Evolutionary conservation across 2,113 vertebrate genomes (phyloP).

Genomic region (Nestor notabilis): DNA sequence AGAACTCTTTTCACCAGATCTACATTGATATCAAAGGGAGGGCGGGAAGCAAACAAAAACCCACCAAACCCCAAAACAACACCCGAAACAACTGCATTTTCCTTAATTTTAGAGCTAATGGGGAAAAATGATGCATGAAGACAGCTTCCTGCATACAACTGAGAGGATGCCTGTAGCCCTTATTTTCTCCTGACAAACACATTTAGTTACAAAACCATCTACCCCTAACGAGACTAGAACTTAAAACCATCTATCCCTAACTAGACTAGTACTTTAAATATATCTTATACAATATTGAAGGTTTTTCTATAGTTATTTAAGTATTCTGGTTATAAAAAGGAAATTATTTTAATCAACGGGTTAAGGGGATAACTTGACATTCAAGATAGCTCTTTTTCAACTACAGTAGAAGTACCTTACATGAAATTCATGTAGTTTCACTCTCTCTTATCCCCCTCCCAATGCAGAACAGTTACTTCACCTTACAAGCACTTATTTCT

Average conservation of each 20-base stretch:
- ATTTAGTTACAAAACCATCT: background rate
- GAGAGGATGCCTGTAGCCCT: background rate
- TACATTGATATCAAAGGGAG: background rate
- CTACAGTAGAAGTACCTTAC: background rate
- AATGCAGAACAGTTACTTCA: background rate
- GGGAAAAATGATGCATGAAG: background rate
- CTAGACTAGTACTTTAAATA: background rate
- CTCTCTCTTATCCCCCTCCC: background rate
- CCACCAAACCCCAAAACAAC: accelerated
- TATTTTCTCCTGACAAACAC: background rate
- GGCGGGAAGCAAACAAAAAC: background rate
- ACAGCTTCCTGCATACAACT: background rate
- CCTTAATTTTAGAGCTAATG: background rate
- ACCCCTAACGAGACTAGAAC: background rate
- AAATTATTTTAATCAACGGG: background rate
- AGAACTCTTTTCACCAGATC: background rate
- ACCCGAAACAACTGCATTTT: background rate
- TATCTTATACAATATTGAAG: background rate
- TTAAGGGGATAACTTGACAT: background rate
- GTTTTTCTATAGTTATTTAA: background rate
- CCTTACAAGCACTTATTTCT: background rate
- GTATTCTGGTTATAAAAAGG: background rate
- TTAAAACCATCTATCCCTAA: background rate
- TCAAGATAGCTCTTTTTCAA: background rate
- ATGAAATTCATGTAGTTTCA: background rate